phyloP scores from a whole-genome alignment of 2,797 vertebrate species.

The Amblyraja radiata region DNA sequence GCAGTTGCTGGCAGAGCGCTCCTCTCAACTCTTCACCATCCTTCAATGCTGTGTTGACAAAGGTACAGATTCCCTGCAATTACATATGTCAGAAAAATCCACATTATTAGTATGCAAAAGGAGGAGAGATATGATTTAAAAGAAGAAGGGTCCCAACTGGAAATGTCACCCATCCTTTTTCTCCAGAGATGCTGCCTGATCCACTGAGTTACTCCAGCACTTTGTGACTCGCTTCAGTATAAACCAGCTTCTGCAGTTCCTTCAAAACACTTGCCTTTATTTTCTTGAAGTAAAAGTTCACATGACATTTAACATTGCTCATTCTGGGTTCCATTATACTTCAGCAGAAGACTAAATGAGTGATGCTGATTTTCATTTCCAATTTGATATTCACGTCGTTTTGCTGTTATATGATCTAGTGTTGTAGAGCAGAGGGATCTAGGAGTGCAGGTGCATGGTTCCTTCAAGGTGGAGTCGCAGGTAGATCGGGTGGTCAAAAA shows the following conservation, averaged over 20 bases:
- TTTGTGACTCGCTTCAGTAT: too few species aligned
- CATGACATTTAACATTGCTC: too few species aligned
- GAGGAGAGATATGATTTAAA: not conserved
- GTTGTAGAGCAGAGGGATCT: too few species aligned
- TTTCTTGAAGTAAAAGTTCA: not conserved
- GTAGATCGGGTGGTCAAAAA: too few species aligned
- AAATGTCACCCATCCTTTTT: too few species aligned
- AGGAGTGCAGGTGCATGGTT: not conserved
- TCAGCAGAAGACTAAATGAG: not conserved
- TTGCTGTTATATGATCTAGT: not conserved
- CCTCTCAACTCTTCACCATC: slow-evolving; percentile 67
- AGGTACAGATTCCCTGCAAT: slow-evolving; percentile 55
- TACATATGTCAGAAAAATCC: not conserved
- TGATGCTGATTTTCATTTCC: not conserved
- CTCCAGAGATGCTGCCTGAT: too few species aligned
- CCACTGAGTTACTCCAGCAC: too few species aligned
- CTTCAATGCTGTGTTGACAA: slow-evolving; percentile 64
- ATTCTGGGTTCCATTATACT: not conserved
- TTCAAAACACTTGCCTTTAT: not conserved
- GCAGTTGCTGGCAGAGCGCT: slow-evolving; percentile 80
- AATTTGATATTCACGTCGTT: not conserved
- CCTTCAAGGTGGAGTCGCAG: not conserved
- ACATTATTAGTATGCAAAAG: too few species aligned
- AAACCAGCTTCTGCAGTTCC: too few species aligned
- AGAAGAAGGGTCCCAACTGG: too few species aligned